Percentiles rank a stretch among this genome's conserved stretches.
Conservation (phyloP, 2,113 vertebrate species). For the Halcyon senegalensis region DNA sequence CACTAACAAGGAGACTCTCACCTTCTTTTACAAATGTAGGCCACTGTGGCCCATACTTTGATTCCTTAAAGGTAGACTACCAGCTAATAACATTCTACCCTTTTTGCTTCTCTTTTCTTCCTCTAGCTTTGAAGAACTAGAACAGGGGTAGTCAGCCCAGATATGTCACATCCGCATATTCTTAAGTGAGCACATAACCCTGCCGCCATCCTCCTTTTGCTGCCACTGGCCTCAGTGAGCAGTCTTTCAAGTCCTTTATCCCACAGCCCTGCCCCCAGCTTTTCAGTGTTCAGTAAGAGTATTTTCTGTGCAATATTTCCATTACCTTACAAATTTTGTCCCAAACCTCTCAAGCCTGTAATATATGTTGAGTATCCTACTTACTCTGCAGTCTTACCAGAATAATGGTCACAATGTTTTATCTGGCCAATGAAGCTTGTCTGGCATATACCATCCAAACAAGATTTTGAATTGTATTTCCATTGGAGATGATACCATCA, state of each 20-base stretch:
- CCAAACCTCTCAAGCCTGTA: not conserved
- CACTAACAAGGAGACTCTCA: not conserved
- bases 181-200: not conserved
- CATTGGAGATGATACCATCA: slow-evolving; percentile 24
- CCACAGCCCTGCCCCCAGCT: not conserved
- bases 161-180: not conserved
- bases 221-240: not conserved
- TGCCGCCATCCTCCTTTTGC: not conserved
- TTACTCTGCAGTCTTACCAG: slow-evolving; percentile 24
- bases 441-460: slow-evolving; percentile 37
- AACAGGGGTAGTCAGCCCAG: not conserved
- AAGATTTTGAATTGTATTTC: slow-evolving; percentile 39
- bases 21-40: not conserved
- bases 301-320: slow-evolving; percentile 12
- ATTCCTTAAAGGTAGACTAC: not conserved
- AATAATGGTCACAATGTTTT: slow-evolving; percentile 50
- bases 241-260: not conserved
- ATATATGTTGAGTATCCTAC: slow-evolving; percentile 34
- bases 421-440: slow-evolving; percentile 38
- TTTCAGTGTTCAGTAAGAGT: not conserved
- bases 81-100: not conserved
- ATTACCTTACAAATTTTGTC: slow-evolving; percentile 12
- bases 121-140: not conserved
- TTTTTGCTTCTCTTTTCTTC: not conserved
- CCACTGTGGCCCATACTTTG: not conserved